Evolutionary conservation across 2,888 invertebrate genomes (phyloP).

Genomic region (Amphipoea lucens): DNA sequence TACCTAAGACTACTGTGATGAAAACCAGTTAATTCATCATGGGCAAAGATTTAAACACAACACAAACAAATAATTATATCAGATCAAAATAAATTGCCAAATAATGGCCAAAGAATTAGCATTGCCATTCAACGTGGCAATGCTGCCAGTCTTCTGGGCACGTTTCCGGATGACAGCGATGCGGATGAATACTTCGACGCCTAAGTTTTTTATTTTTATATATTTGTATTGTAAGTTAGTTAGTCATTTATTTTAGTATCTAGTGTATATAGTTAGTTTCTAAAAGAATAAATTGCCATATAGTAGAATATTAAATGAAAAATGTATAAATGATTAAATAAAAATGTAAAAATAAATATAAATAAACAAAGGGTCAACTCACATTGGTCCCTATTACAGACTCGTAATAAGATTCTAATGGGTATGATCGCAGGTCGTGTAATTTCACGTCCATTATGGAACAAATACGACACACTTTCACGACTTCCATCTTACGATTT

Average conservation of each 20-base stretch:
- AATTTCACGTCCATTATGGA: slow-evolving; percentile 80
- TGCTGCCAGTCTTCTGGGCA: no score
- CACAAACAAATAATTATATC: background rate
- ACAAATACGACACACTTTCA: slow-evolving; percentile 83
- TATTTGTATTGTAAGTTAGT: no score
- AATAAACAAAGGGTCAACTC: slow-evolving; percentile 66
- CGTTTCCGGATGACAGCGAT: no score
- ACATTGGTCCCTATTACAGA: slow-evolving; percentile 79
- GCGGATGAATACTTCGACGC: no score
- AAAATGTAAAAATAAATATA: slow-evolving; percentile 20
- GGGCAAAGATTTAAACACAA: background rate
- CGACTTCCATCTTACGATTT: slow-evolving; percentile 69
- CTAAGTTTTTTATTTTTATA: no score
- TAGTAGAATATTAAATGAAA: no score
- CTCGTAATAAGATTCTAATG: slow-evolving; percentile 78
- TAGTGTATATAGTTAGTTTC: no score
- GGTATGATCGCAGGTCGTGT: slow-evolving; percentile 76
- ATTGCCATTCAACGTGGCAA: no score
- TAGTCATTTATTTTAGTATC: no score
- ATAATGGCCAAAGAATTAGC: no score
- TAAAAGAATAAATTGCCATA: no score
- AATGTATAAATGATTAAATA: no score
- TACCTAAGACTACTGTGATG: background rate
- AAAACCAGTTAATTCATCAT: background rate
- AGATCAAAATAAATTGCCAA: background rate